Evolutionary conservation across 2,113 vertebrate species (phyloP).

Genomic region (Cryptoleucopteryx plumbea): DNA sequence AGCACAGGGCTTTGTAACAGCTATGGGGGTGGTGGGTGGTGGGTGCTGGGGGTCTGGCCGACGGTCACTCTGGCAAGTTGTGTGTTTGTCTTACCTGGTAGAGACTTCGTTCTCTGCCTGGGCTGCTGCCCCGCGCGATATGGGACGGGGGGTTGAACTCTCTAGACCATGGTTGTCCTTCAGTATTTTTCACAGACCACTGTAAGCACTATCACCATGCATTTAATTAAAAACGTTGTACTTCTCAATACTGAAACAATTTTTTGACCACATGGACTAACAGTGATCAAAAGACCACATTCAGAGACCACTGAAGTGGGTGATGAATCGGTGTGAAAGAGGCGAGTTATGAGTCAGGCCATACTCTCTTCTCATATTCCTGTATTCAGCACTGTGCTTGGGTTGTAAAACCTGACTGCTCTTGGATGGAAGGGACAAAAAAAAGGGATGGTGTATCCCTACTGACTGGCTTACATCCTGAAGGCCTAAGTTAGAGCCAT

Average conservation of each 20-base stretch:
- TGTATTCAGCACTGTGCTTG: fast-evolving
- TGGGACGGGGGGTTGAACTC: neutral
- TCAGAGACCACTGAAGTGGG: neutral
- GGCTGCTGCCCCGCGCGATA: fast-evolving
- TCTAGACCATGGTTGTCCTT: neutral
- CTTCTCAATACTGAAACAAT: neutral
- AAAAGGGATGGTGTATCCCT: too few relatives aligned
- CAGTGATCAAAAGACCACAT: neutral
- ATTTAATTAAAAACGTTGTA: neutral
- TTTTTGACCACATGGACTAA: neutral
- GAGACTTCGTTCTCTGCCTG: fast-evolving
- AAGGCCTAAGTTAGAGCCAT: fast-evolving
- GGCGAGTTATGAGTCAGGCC: neutral
- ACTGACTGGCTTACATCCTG: fast-evolving
- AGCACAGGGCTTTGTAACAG: neutral
- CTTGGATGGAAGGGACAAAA: neutral
- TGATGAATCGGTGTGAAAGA: neutral
- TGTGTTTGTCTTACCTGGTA: neutral
- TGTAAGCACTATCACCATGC: neutral
- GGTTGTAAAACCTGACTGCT: neutral
- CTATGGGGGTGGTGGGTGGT: fast-evolving
- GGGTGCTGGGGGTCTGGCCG: neutral
- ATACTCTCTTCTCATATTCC: neutral
- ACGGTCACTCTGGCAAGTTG: neutral
- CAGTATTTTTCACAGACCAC: neutral